phyloP scores from a whole-genome alignment of 2,797 vertebrate species.

The Anas bahamensis region DNA sequence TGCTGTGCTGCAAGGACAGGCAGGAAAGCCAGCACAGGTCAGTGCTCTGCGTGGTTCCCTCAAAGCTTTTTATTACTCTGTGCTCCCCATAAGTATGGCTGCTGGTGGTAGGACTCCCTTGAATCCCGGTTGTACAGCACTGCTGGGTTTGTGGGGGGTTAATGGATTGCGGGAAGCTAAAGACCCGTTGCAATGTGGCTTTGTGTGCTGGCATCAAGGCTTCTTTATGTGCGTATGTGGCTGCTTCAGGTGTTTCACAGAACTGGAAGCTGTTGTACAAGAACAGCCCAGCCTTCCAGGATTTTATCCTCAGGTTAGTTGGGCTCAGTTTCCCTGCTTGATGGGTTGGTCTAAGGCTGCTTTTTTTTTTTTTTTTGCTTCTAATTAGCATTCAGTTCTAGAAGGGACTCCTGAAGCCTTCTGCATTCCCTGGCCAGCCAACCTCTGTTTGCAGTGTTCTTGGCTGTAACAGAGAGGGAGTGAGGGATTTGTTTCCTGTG shows the following conservation, averaged over 20 bases:
- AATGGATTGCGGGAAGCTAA: rapidly evolving
- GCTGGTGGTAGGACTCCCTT: rapidly evolving
- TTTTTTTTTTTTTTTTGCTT: too few relatives aligned
- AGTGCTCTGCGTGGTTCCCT: background rate
- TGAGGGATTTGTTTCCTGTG: background rate
- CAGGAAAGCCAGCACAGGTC: background rate
- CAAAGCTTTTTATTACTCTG: too few relatives aligned
- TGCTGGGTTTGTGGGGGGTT: background rate
- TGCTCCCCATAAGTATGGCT: background rate
- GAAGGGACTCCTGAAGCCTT: background rate
- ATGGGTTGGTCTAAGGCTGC: background rate
- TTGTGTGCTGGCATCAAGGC: background rate
- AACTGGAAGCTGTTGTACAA: background rate
- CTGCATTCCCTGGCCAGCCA: too few relatives aligned
- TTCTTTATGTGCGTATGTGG: background rate
- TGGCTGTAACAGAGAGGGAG: background rate
- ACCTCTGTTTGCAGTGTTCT: background rate
- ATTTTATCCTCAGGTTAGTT: background rate
- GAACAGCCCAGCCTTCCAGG: too few relatives aligned
- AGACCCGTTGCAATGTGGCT: rapidly evolving
- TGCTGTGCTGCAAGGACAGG: background rate
- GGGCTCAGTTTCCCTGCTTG: too few relatives aligned
- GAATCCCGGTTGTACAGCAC: too few relatives aligned
- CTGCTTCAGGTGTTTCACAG: background rate
- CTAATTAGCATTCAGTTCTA: too few relatives aligned